Evolutionary conservation across 2,113 vertebrate species (phyloP), one percentile per base, ranked within the genome.

Genomic region (Psilopsiagon aurifrons): DNA sequence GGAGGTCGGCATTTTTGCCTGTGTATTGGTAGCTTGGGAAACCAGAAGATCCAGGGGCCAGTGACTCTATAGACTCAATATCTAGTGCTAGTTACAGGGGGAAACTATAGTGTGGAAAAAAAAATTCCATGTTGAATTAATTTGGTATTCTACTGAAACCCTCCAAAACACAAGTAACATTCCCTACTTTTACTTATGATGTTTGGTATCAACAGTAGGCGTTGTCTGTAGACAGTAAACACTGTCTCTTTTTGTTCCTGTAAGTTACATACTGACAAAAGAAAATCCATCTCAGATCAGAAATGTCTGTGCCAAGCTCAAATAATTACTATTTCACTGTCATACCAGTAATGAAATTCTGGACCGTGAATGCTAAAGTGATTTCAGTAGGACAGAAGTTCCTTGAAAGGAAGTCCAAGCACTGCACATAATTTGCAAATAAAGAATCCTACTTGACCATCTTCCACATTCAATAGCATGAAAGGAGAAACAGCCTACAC

Each of bases 1-100:
- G 2, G 2, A 3, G 1, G 4, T 6, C 5, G 14, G 11, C 13
- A 10, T 0, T 67, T 83, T 8, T 68, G 33, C 57, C 35, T 17
- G 18, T 6, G 14, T 31, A 49, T 46, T 27, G 11, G 25, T 33
- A 73, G 3, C 15, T 5, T 23, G n/a, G 33, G 24, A 87, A 52
- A 41, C 13, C 29, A 84, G 51, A 2, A 3, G 29, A 59, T 7
- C 10, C 29, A 73, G 28, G 23, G 11, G 11, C n/a, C 27, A 76
- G 8, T 4, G 28, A 88, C 39, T 35, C 20, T 29, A 31, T 0
- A 55, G 23, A 43, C 12, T 47, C 29, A 47, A n/a, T 7, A 18
- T 8, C 29, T 35, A 59, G 75, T 14, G 31, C 23, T 17, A 39
- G 17, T 44, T 69, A 76, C 11, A 24, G 3, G 3, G 20, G 13